Evolutionary conservation across 2,797 vertebrate species (phyloP), one percentile per base, ranked within the genome.

Genomic region (Sebastes oblongus): DNA sequence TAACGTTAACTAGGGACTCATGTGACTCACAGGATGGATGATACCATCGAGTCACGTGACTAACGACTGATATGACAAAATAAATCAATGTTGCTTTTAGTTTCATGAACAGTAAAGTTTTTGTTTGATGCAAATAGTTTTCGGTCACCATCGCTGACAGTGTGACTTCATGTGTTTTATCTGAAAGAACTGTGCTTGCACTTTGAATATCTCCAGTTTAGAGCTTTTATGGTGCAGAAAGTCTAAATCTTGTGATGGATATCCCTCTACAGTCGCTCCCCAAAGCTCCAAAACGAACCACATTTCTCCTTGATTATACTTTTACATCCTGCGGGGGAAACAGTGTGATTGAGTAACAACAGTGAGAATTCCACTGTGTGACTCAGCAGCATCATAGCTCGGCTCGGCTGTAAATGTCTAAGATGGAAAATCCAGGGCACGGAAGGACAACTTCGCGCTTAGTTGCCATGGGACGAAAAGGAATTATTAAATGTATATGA

Each of bases 401-500:
- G 8, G 56, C 25, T n/a, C 69, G 16, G 55, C 65, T 61, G 72
- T 65, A 66, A 80, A 84, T 61, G 50, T 70, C 78, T 66, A 3
- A 42, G 20, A 77, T 27, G 59, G 6, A 78, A 79, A 60, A 80
- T 75, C 66, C 77, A 77, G 68, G 61, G 61, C 66, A 80, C 10
- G 65, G 24, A 61, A 71, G 60, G 70, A 87, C 76, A 80, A 69
- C 24, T 30, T 42, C 76, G 13, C 1, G 12, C 30, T 66, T 8
- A 61, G 71, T 68, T 79, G 81, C 86, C 60, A 67, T 75, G 72
- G 70, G 66, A 90, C 52, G 78, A 52, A 60, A 77, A 36, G 3
- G 27, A 61, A 78, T 82, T 85, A 82, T 84, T 78, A 75, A 84
- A 81, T 72, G 72, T 50, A 70, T 78, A 72, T 72, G 83, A 81